Evolutionary conservation across 2,888 invertebrate species (phyloP), one percentile per base, ranked within the genome.

Genomic region (Drosophila monieri): DNA sequence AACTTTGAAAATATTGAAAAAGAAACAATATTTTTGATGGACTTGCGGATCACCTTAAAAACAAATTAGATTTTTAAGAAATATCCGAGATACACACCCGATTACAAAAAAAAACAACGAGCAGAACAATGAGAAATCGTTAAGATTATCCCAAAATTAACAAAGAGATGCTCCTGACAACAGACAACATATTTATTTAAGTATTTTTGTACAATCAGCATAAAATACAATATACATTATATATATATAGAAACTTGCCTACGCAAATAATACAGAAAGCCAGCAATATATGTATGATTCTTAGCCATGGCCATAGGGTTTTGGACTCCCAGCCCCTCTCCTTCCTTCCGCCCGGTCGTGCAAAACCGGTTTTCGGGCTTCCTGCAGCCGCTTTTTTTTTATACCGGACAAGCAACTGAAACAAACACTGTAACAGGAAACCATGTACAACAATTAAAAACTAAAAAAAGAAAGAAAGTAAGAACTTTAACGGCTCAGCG

Each of bases 1-100:
- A 73, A 68, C 84, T 68, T 88, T 59, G 70, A 12, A 67, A 65
- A 80, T 88, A 85, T 62, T 81, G 85, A 15, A 52, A 52, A 18
- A 0, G 46, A 23, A 48, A 48, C 83, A 71, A 76, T 70, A 80
- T 80, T 85, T 81, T 44, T 23, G 80, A 81, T 61, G 74, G 52
- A 56, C 70, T 88, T 80, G 70, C 46, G 51, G 43, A 44, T 35
- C 12, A 10, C 10, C 15, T 48, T 52, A 59, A 58, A 57, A 56
- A 61, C 14, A 51, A 21, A 47, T 32, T 86, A 80, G 74, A 71
- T 66, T 59, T 65, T 1, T 86, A 80, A 86, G 71, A 58, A 52
- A 47, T 30, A 30, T 23, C 51, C 32, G 48, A 44, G 25, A 30
- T 64, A 52, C 77, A 23, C 58, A 78, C 65, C 62, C 51, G 53